phyloP scores from a whole-genome alignment of 2,797 vertebrate genomes.

The Pseudotriccus pelzelni region DNA sequence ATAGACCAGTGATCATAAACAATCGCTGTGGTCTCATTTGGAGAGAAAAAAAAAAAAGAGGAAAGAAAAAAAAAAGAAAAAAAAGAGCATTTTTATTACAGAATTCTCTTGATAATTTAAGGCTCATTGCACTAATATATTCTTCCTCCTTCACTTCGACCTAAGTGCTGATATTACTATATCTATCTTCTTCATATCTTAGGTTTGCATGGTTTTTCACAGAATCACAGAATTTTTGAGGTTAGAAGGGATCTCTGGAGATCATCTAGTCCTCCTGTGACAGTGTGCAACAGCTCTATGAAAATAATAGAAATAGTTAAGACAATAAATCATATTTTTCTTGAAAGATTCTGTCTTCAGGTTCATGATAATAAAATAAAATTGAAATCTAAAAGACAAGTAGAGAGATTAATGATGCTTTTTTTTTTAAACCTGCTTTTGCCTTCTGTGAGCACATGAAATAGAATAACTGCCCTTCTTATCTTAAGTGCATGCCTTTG shows the following conservation, averaged over 20 bases:
- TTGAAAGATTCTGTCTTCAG: background rate
- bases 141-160: background rate
- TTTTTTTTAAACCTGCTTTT: background rate
- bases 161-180: background rate
- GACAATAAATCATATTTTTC: background rate
- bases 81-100: background rate
- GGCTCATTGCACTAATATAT: background rate
- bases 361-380: background rate
- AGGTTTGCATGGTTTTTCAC: background rate
- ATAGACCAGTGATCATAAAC: background rate
- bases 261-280: background rate
- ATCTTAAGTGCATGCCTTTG: background rate
- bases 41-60: accelerated
- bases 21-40: background rate
- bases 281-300: background rate
- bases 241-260: background rate
- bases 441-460: background rate
- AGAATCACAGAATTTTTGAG: background rate
- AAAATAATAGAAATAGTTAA: background rate
- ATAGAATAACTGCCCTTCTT: background rate
- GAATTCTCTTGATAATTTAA: background rate
- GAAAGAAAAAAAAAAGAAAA: accelerated
- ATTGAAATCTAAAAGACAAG: background rate
- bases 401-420: background rate
- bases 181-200: background rate